Conservation (phyloP, 1,140 invertebrate genomes). For the Aplysia californica region DNA sequence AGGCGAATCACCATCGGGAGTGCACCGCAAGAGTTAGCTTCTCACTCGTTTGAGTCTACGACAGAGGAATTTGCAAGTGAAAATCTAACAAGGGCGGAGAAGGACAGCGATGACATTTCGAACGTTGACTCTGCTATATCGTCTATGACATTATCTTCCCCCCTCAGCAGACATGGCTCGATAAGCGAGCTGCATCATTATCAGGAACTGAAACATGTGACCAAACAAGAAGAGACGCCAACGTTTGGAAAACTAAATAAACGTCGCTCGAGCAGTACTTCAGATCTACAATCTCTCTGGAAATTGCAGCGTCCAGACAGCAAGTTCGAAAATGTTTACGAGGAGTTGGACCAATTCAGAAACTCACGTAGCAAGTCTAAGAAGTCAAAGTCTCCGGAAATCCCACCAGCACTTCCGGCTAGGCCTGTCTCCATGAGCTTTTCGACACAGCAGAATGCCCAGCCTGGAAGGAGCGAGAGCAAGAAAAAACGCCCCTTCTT, state of each 20-base stretch:
- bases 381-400: neutral
- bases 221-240: no score
- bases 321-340: slow-evolving; percentile 7
- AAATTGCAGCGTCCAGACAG: neutral
- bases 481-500: neutral
- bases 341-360: slow-evolving; percentile 2
- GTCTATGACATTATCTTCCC: neutral
- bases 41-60: no score
- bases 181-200: no score
- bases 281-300: neutral
- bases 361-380: neutral
- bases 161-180: no score
- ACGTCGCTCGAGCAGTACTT: slow-evolving; percentile 21
- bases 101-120: neutral
- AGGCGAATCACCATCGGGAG: no score
- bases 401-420: slow-evolving; percentile 12
- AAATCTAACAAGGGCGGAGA: no score
- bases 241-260: no score
- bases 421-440: neutral
- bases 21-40: no score
- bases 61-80: no score
- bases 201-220: no score
- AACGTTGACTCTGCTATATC: slow-evolving; percentile 8
- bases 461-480: neutral
- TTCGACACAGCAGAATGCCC: neutral